Evolutionary conservation across 1,140 invertebrate species (phyloP).

Genomic region (Sycobia sp.): DNA sequence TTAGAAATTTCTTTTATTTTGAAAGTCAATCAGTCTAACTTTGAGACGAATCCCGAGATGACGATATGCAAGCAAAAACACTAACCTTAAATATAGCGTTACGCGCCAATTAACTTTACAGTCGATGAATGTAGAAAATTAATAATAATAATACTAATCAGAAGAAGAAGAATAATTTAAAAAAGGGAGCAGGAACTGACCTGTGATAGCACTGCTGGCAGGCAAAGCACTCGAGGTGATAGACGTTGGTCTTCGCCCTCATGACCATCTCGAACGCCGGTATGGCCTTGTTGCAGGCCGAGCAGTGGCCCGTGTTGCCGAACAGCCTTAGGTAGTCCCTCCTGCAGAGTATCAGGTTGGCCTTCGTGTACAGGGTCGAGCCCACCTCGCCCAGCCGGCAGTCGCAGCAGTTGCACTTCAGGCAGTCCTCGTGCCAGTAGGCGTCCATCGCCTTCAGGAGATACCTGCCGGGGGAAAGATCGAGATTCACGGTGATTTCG

Average conservation of each 20-base stretch:
- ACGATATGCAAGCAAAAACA: too few relatives aligned
- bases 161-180: too few relatives aligned
- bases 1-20: too few relatives aligned
- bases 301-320: slow-evolving; percentile 89
- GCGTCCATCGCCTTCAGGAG: slow-evolving; percentile 87
- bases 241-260: slow-evolving; percentile 94
- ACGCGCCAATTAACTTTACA: too few relatives aligned
- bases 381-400: slow-evolving; percentile 97
- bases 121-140: too few relatives aligned
- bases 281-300: slow-evolving; percentile 94
- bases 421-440: slow-evolving; percentile 97
- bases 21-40: too few relatives aligned
- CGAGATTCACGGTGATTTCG: not conserved
- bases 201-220: slow-evolving; percentile 98
- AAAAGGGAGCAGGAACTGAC: slow-evolving; percentile 65
- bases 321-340: slow-evolving; percentile 96
- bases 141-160: too few relatives aligned
- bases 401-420: slow-evolving; percentile 97
- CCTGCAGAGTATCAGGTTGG: slow-evolving; percentile 96
- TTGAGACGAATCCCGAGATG: too few relatives aligned
- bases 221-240: slow-evolving; percentile 97
- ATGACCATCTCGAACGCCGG: slow-evolving; percentile 99
- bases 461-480: slow-evolving; percentile 62
- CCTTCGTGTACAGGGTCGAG: slow-evolving; percentile 93
- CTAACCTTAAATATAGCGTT: too few relatives aligned